A percentile compares a stretch with the other conserved stretches of the same genome.
These are phyloP conservation scores for Podocnemis expansa DNA, from an alignment of 2,113 vertebrate species.

Conservation along the genomic window DNA sequence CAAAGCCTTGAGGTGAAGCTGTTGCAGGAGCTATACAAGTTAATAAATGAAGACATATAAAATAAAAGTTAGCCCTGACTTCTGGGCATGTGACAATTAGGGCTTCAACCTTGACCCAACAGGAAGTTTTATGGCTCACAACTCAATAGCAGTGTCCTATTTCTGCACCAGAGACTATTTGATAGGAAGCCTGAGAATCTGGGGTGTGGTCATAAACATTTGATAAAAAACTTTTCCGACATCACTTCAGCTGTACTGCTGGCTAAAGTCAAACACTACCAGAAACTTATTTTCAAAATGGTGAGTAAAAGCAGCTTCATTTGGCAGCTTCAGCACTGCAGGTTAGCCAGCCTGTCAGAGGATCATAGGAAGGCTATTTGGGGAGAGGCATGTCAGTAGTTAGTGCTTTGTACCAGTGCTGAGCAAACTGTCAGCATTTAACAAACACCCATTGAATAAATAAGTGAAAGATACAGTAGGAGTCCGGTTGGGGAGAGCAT, in stretches of 20 bases:
- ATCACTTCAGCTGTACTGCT: rapidly evolving
- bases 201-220: not conserved
- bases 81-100: not conserved
- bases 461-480: not conserved
- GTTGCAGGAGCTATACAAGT: not conserved
- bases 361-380: not conserved
- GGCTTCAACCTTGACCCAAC: not conserved
- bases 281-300: constrained; percentile 3
- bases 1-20: constrained; percentile 17
- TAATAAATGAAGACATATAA: constrained; percentile 5
- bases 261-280: not conserved
- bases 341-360: not conserved
- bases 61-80: not conserved
- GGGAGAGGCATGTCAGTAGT: constrained; percentile 38
- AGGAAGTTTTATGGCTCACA: not conserved
- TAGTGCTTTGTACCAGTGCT: constrained; percentile 1
- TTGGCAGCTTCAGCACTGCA: constrained; percentile 28
- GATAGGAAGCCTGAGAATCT: not conserved
- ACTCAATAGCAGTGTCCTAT: rapidly evolving
- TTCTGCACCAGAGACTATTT: too few species aligned
- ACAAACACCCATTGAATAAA: not conserved
- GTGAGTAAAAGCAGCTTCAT: not conserved
- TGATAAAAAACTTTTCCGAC: not conserved
- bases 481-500: not conserved
- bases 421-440: not conserved